Evolutionary conservation across 2,113 vertebrate genomes (phyloP).

Genomic region (Sylvia atricapilla): DNA sequence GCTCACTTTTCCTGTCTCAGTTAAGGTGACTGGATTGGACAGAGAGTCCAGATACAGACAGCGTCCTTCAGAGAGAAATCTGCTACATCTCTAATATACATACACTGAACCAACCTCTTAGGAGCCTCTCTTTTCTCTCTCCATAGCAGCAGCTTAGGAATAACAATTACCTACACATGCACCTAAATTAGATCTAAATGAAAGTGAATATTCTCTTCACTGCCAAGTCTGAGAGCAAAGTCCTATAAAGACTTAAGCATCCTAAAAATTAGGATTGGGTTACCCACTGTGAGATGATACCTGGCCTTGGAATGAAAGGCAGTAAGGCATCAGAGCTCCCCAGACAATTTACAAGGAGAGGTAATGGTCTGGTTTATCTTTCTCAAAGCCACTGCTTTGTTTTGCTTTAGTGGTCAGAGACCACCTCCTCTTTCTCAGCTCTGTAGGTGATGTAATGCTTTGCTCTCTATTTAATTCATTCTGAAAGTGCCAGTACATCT

Average conservation of each 20-base stretch:
- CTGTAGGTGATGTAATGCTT: background rate
- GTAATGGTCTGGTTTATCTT: background rate
- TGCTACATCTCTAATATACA: background rate
- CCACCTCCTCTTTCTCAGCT: background rate
- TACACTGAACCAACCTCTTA: background rate
- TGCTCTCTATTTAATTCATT: background rate
- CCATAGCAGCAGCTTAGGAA: background rate
- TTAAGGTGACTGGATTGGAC: accelerated
- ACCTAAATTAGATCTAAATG: background rate
- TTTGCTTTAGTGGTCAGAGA: background rate
- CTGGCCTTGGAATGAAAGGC: background rate
- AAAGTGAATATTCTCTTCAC: background rate
- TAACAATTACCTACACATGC: background rate
- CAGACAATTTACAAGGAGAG: background rate
- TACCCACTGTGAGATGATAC: background rate
- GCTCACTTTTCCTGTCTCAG: background rate
- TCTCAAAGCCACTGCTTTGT: background rate
- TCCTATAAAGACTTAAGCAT: background rate
- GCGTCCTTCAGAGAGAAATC: background rate
- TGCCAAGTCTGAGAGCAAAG: background rate
- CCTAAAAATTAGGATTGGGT: background rate
- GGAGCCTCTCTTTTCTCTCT: background rate
- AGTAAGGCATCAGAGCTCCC: background rate
- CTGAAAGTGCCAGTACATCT: conserved; percentile 8
- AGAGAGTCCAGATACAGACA: background rate